Evolutionary conservation across 2,888 invertebrate species (phyloP).

Genomic region (Neuroscelio doddi): DNA sequence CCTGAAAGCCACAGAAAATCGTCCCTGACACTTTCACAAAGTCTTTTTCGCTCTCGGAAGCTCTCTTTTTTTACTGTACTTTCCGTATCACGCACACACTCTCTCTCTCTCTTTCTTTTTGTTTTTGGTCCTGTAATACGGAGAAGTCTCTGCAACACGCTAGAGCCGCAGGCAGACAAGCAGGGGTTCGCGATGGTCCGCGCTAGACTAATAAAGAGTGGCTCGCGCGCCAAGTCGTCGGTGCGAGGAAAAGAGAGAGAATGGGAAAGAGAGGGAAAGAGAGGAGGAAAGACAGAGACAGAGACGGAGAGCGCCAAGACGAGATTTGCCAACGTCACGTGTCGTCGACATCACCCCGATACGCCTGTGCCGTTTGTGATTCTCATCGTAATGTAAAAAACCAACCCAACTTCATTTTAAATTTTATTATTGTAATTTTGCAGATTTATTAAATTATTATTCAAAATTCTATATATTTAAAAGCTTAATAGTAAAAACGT

Average conservation of each 20-base stretch:
- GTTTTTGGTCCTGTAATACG: constrained; percentile 14
- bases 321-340: constrained; percentile 67
- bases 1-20: constrained; percentile 9
- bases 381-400: no score
- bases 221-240: constrained; percentile 67
- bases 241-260: constrained; percentile 48
- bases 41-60: not conserved
- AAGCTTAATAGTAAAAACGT: no score
- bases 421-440: not conserved
- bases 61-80: constrained; percentile 9
- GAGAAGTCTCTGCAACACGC: constrained; percentile 24
- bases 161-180: constrained; percentile 54
- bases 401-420: constrained; percentile 32
- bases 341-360: constrained; percentile 65
- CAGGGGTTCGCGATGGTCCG: constrained; percentile 69
- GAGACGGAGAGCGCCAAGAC: constrained; percentile 51
- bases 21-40: constrained; percentile 6
- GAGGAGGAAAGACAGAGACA: constrained; percentile 39
- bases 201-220: constrained; percentile 70
- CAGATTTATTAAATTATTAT: no score
- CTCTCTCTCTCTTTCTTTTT: constrained; percentile 6
- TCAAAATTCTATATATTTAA: no score
- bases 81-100: constrained; percentile 2
- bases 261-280: constrained; percentile 46
- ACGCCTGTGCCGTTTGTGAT: constrained; percentile 16